Percentiles rank a stretch among this genome's conserved stretches.
Evolutionary conservation across 2,888 invertebrate genomes (phyloP).

Genomic region (Balanococcus diminutus): DNA sequence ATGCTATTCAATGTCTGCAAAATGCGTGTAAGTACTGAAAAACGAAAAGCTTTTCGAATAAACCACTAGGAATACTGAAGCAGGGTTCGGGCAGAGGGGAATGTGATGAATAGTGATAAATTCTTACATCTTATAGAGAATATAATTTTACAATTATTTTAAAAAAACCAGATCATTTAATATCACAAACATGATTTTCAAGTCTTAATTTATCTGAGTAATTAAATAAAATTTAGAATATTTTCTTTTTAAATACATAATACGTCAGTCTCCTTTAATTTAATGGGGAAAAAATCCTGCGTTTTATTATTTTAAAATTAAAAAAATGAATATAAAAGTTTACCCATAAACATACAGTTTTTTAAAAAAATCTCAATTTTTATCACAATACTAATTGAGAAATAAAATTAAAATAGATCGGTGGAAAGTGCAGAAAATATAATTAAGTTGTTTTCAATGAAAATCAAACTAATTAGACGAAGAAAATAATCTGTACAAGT

Average conservation of each 20-base stretch:
- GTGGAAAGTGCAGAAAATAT: not conserved
- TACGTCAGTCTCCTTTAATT: not conserved
- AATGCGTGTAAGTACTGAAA: not conserved
- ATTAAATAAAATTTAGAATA: not conserved
- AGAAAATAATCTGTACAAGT: not conserved
- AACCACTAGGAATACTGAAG: not conserved
- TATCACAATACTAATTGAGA: not conserved
- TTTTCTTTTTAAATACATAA: not conserved
- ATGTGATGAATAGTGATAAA: not conserved
- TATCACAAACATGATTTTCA: slow-evolving; percentile 26
- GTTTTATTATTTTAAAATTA: not conserved
- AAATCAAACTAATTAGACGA: not conserved
- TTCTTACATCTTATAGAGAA: not conserved
- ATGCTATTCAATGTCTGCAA: not conserved
- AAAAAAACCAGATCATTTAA: slow-evolving; percentile 9
- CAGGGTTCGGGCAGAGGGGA: not conserved
- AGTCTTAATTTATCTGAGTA: not conserved
- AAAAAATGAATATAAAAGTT: not conserved
- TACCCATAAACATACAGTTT: not conserved
- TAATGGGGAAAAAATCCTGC: not conserved
- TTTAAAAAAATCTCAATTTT: not conserved
- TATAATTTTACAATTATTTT: not conserved
- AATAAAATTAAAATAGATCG: not conserved
- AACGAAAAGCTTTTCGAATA: not conserved
- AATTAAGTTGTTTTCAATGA: not conserved